These are phyloP conservation scores for Cheirogaleus major DNA, from an alignment of 2,797 vertebrate species.

Conservation along the genomic window DNA sequence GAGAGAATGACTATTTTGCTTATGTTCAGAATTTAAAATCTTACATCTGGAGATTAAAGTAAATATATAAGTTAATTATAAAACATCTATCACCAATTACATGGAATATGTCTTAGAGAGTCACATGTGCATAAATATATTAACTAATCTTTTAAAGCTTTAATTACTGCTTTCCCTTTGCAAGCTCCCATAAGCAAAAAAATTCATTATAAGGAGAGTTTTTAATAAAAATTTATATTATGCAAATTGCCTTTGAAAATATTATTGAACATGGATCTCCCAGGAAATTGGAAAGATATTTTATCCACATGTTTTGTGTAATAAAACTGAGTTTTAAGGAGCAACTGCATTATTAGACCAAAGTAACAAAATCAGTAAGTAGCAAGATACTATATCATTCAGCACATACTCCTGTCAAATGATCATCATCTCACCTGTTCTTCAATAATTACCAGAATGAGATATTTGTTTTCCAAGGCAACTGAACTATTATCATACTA, in stretches of 20 bases:
- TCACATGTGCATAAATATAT: neutral
- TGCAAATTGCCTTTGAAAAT: neutral
- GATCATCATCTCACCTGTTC: neutral
- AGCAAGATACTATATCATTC: neutral
- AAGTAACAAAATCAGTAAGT: neutral
- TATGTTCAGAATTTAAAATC: neutral
- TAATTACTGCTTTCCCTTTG: constrained; percentile 10
- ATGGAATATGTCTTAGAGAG: neutral
- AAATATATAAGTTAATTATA: neutral
- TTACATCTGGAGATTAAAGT: neutral
- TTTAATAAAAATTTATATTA: neutral
- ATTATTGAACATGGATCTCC: neutral
- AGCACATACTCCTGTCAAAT: neutral
- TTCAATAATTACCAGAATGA: neutral
- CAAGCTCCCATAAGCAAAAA: neutral
- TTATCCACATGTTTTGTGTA: neutral
- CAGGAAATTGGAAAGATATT: neutral
- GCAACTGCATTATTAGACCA: neutral
- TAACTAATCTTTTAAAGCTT: constrained; percentile 15
- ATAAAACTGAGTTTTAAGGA: neutral
- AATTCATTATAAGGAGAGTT: neutral
- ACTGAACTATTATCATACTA: neutral
- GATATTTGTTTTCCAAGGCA: neutral
- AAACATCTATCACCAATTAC: constrained; percentile 22
- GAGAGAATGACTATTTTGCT: neutral